Evolutionary conservation across 2,888 invertebrate species (phyloP), one percentile per base, ranked within the genome.

Genomic region (Glaucopsyche alexis): DNA sequence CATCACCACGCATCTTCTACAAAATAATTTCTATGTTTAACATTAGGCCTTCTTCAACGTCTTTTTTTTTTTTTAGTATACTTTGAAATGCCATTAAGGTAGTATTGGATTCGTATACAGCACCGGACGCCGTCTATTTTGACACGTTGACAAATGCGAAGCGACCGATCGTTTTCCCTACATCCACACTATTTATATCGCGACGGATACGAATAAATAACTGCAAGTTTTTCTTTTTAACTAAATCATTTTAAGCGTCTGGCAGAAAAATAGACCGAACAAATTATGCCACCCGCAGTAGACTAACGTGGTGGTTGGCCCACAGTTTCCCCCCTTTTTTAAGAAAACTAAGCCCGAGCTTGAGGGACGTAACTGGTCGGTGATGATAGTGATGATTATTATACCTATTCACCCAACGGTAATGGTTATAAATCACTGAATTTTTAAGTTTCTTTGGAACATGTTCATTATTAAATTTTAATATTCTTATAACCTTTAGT

Each of bases 171-270:
- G 78, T 76, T 79, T 81, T 81, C 81, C 79, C 81, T 79, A 80
- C 79, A 79, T 78, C 74, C 75, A 66, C 74, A 78, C 79, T 85
- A 84, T 84, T 82, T 83, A 82, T 85, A 84, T 79, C 80, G 79
- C 82, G 77, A 77, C 78, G 84, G 83, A 81, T 84, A 81, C 77
- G 79, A 60, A 60, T 47, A 47, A 47, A 47, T 60, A 60, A 60
- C 60, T 13, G 29, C 14, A 7, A 60, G 60, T 13, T 60, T 60
- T 60, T 29, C 55, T 38, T 60, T 60, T 60, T 60, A 60, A 60
- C 60, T 60, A 60, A 52, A 52, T 60, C 60, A 29, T 60, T 19
- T 60, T 29, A 60, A 60, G 19, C 19, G 55, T 55, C 55, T 55
- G 55, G 19, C 8, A 52, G 52, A 16, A 52, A 52, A 52, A 16